A percentile compares a stretch with the other conserved stretches of the same genome.
Conservation (phyloP, 1,140 invertebrate species). For the Drosophila rhopaloa region DNA sequence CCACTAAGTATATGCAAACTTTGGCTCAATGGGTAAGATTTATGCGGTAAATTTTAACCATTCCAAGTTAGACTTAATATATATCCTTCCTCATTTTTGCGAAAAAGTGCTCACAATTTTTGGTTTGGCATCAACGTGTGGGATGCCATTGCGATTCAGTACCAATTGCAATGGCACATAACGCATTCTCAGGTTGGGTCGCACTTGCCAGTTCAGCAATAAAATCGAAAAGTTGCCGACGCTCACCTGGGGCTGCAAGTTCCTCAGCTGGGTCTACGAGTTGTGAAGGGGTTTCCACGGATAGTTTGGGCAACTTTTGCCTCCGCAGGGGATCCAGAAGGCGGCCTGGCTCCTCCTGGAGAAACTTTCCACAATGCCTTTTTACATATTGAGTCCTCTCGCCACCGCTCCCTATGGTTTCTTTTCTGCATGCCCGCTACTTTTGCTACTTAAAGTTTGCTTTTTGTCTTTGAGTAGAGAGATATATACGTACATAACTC, state of each 20-base stretch:
- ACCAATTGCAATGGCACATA: slow-evolving; percentile 25
- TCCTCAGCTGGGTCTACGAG: slow-evolving; percentile 22
- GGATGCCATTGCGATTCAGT: slow-evolving; percentile 1
- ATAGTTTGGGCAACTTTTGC: slow-evolving; percentile 72
- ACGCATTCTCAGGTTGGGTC: slow-evolving; percentile 15
- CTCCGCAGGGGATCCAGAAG: slow-evolving; percentile 51
- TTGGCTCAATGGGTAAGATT: no score
- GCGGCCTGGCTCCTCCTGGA: slow-evolving; percentile 6
- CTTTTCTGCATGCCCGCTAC: slow-evolving; percentile 36
- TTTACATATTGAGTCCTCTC: slow-evolving; percentile 43
- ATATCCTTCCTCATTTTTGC: no score
- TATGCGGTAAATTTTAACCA: no score
- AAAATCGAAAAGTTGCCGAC: slow-evolving; percentile 72
- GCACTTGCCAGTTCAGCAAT: slow-evolving; percentile 58
- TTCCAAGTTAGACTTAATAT: no score
- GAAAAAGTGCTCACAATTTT: background rate
- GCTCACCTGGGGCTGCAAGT: slow-evolving; percentile 60
- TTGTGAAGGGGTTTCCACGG: slow-evolving; percentile 65
- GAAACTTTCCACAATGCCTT: slow-evolving; percentile 69
- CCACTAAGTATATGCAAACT: no score
- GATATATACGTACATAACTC: slow-evolving; percentile 13
- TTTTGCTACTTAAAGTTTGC: slow-evolving; percentile 81
- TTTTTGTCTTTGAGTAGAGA: slow-evolving; percentile 67
- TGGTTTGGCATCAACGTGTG: slow-evolving; percentile 14
- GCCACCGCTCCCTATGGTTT: slow-evolving; percentile 11